A percentile compares a stretch with the other conserved stretches of the same genome.
These are phyloP conservation scores for Petrolisthes cinctipes DNA, from an alignment of 2,888 invertebrate genomes.

Conservation along the genomic window DNA sequence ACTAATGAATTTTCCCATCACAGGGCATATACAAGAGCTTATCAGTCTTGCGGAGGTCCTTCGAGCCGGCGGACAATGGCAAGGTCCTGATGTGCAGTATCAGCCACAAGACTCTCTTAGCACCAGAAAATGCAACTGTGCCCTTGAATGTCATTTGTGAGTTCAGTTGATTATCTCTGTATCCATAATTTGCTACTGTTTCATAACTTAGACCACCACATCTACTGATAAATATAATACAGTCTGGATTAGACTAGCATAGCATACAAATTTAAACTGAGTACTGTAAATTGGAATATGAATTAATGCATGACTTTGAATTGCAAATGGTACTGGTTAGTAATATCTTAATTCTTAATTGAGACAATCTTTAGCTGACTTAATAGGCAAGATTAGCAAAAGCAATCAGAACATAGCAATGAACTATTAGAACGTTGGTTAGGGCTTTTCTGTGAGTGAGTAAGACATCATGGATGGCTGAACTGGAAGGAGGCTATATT, in stretches of 20 bases:
- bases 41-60: slow-evolving; percentile 53
- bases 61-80: slow-evolving; percentile 50
- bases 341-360: background rate
- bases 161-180: background rate
- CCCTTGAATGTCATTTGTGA: slow-evolving; percentile 47
- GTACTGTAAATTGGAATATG: background rate
- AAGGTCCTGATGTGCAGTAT: slow-evolving; percentile 52
- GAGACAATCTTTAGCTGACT: background rate
- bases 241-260: background rate
- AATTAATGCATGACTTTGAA: no score
- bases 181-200: no score
- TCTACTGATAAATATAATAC: no score
- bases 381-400: background rate
- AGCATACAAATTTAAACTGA: background rate
- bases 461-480: no score
- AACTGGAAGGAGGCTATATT: no score
- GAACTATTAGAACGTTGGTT: background rate
- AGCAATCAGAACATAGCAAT: background rate
- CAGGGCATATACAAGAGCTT: slow-evolving; percentile 64
- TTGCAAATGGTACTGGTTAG: no score
- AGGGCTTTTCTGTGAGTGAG: no score
- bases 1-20: background rate
- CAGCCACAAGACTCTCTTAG: slow-evolving; percentile 54
- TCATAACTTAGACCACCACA: no score
- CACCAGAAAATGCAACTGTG: slow-evolving; percentile 48